Conservation (phyloP, 2,113 vertebrate species). For the Paradisaea rubra region DNA sequence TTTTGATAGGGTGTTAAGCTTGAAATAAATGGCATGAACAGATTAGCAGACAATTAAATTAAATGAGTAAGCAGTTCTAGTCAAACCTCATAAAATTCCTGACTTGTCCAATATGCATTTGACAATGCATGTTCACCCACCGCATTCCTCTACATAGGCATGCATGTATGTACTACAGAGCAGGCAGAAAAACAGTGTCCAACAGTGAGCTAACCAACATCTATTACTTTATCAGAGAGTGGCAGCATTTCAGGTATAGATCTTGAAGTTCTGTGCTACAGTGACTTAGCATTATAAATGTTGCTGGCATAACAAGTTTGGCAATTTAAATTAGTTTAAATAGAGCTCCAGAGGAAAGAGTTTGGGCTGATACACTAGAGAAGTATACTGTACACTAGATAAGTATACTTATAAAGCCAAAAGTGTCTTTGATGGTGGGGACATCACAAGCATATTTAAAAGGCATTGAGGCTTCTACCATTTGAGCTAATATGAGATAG, state of each 20-base stretch:
- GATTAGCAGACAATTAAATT: not conserved
- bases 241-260: not conserved
- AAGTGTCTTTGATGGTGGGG: not conserved
- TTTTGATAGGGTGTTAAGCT: not conserved
- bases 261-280: not conserved
- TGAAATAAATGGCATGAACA: not conserved
- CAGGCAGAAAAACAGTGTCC: not conserved
- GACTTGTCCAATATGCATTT: not conserved
- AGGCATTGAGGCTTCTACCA: not conserved
- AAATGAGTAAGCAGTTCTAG: not conserved
- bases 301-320: not conserved
- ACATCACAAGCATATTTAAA: not conserved
- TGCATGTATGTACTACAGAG: not conserved
- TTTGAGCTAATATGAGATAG: not conserved
- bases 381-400: not conserved
- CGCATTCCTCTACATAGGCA: not conserved
- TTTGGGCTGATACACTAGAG: not conserved
- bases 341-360: not conserved
- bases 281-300: not conserved
- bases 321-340: not conserved
- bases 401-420: not conserved
- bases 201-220: not conserved
- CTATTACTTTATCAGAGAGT: not conserved
- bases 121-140: not conserved
- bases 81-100: not conserved